Evolutionary conservation across 2,797 vertebrate species (phyloP).

Genomic region (Dermochelys coriacea): DNA sequence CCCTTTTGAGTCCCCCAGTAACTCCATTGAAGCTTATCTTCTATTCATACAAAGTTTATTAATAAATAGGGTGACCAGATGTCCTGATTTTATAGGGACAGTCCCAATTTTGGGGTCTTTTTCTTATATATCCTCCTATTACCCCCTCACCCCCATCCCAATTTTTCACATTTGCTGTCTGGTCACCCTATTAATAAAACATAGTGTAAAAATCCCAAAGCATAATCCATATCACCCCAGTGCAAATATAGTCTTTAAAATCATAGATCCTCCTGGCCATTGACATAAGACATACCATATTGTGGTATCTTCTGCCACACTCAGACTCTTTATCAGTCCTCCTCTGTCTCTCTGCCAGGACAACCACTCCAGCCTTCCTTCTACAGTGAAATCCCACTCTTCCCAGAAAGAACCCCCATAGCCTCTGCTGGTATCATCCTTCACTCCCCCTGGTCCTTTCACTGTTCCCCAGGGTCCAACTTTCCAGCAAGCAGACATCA

Average conservation of each 20-base stretch:
- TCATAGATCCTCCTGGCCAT: not conserved
- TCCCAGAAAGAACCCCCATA: not conserved
- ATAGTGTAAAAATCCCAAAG: not conserved
- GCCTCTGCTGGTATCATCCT: not conserved
- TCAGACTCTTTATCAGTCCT: not conserved
- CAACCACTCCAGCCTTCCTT: not conserved
- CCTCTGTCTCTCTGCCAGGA: not conserved
- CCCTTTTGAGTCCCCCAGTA: not conserved
- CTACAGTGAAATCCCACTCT: not conserved
- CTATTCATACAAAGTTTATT: not conserved
- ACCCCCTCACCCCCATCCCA: too few species aligned
- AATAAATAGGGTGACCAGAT: not conserved
- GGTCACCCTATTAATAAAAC: not conserved
- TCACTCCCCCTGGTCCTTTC: not conserved
- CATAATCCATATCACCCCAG: not conserved
- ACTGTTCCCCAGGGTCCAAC: not conserved
- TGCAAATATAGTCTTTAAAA: not conserved
- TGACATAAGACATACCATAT: not conserved
- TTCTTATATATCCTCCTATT: too few species aligned
- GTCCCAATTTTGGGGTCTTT: too few species aligned
- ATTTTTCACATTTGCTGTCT: too few species aligned
- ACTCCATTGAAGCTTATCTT: not conserved
- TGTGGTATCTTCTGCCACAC: not conserved
- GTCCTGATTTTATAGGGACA: too few species aligned
- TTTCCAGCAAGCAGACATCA: not conserved